Conservation (phyloP, 1,140 invertebrate genomes). For the Lepidurus couesii region DNA sequence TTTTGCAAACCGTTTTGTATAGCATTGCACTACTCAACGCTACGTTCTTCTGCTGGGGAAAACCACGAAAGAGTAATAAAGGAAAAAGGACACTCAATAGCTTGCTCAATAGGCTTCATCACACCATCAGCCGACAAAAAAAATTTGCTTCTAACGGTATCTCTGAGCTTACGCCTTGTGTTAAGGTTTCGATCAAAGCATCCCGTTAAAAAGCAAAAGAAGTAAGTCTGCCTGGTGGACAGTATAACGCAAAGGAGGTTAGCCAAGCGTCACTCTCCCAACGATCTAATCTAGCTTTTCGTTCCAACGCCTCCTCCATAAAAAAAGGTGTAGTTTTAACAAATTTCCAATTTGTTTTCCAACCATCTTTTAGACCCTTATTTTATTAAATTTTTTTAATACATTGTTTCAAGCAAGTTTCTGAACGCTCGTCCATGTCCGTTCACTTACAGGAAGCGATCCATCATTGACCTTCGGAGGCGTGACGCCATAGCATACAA, state of each 20-base stretch:
- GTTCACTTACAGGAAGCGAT: conserved; percentile 8
- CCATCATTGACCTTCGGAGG: not conserved
- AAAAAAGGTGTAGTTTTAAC: not conserved
- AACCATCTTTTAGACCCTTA: not conserved
- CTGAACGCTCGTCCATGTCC: not conserved
- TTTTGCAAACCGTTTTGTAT: too few relatives aligned
- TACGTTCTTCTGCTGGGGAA: too few relatives aligned
- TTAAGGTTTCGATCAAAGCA: not conserved
- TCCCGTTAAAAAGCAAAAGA: not conserved
- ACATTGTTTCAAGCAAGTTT: not conserved
- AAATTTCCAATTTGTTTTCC: not conserved
- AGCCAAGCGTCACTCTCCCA: not conserved
- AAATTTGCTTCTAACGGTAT: not conserved
- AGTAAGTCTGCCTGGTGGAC: not conserved
- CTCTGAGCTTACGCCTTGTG: not conserved
- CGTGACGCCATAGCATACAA: conserved; percentile 12
- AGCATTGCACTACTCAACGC: too few relatives aligned
- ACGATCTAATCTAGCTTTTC: not conserved
- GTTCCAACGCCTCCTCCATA: not conserved
- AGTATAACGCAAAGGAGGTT: not conserved
- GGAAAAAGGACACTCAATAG: not conserved
- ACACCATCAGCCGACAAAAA: not conserved
- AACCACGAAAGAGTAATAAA: too few relatives aligned
- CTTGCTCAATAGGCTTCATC: not conserved
- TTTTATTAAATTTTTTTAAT: not conserved